A percentile compares a stretch with the other conserved stretches of the same genome.
Conservation (phyloP, 2,888 invertebrate genomes). For the Prenolepis imparis region DNA sequence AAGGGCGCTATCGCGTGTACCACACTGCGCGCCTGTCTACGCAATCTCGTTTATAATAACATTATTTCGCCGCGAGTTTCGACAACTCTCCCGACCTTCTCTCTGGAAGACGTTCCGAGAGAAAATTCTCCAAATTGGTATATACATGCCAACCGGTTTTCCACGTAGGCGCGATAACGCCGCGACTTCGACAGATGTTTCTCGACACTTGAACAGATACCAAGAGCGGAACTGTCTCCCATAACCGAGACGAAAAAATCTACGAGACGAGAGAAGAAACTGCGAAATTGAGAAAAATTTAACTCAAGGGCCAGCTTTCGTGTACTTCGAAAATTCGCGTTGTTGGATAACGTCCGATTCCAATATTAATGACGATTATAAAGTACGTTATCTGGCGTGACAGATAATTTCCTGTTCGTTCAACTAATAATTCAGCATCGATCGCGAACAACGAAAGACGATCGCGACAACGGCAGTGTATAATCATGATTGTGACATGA, state of each 20-base stretch:
- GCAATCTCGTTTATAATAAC: slow-evolving; percentile 33
- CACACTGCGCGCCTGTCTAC: background rate
- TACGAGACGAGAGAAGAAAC: background rate
- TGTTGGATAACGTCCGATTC: background rate
- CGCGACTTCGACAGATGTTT: slow-evolving; percentile 68
- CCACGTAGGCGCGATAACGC: slow-evolving; percentile 70
- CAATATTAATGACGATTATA: slow-evolving; percentile 19
- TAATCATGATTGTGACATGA: background rate
- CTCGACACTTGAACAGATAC: slow-evolving; percentile 61
- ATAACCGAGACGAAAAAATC: slow-evolving; percentile 7
- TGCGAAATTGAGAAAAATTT: slow-evolving; percentile 22
- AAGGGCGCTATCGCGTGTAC: slow-evolving; percentile 36
- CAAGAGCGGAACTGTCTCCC: slow-evolving; percentile 60
- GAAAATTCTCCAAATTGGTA: slow-evolving; percentile 68
- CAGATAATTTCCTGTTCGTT: slow-evolving; percentile 17
- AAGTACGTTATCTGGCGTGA: background rate
- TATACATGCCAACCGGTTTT: slow-evolving; percentile 77
- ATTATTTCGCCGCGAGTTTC: slow-evolving; percentile 37
- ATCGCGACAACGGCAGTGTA: background rate
- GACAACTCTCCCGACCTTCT: slow-evolving; percentile 5
- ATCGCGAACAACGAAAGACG: background rate
- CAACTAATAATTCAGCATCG: slow-evolving; percentile 14
- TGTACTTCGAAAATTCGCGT: background rate
- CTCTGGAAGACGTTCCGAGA: slow-evolving; percentile 37
- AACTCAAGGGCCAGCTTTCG: background rate